Base-by-base conservation (phyloP, 2,888 invertebrate species). In the Leucophora obtusa region DNA sequence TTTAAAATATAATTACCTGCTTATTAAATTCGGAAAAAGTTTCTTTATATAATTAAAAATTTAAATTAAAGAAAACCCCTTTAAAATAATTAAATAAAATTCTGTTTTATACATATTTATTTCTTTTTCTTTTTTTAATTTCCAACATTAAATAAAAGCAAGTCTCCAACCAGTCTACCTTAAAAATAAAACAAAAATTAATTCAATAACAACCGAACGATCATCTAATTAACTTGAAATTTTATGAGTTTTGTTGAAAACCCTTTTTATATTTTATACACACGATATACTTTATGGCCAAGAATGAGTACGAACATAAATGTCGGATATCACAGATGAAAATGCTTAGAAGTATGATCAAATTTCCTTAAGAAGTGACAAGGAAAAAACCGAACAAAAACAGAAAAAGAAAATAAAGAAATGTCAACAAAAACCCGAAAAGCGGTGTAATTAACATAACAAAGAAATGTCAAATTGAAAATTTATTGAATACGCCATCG, bases 391-490 rank as follows among this genome's bases (percentile, higher is more conserved):
- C 33, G 11, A 59, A 14, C 11, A 54, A 54, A 59, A n/a, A n/a
- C n/a, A n/a, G n/a, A n/a, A n/a, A 35, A 59, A 11, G 35, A 66
- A 73, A 81, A 79, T 75, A 70, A 72, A 65, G 43, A 75, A 66
- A 70, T 72, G 65, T 70, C 77, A 81, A 72, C 72, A 63, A 62
- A 38, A 76, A 72, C 4, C 3, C 4, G 33, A 74, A 74, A 82
- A 84, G 87, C 87, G 87, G 87, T 84, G 85, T 86, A 86, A 87
- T 87, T 87, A 87, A 87, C 87, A 87, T 87, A 85, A 87, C 87
- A 87, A 87, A 87, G 87, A 81, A 81, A 76, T 77, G 80, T 81
- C 80, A 81, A 81, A 81, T 81, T 81, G 73, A 77, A 77, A 81
- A 81, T 81, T 81, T 81, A 81, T 81, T 81, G 35, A 81, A 76